Evolutionary conservation across 2,797 vertebrate genomes (phyloP), one percentile per base, ranked within the genome.

Genomic region (Muscicapa comitata): DNA sequence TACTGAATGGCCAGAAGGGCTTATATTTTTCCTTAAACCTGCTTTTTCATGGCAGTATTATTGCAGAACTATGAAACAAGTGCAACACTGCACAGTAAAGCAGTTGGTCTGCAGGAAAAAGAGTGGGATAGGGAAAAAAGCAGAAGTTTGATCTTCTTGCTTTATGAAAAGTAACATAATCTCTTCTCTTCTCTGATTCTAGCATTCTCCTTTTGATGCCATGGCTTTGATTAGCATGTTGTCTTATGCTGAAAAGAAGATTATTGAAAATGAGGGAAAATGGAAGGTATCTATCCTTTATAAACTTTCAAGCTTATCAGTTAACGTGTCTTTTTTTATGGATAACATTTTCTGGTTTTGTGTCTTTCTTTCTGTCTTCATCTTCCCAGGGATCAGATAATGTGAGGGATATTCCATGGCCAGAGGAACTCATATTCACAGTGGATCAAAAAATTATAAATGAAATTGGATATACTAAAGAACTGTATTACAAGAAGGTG

Each of bases 151-250:
- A 40, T 89, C 16, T 33, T 50, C 15, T 76, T 88, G 76, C 38
- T 74, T 57, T 72, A 38, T 8, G 13, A 37, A 66, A 53, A 83
- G 73, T 62, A 63, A 74, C 25, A 16, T 63, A 61, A 8, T 80
- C 11, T 65, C 37, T 88, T 93, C 25, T 91, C 17, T 97, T 73
- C 45, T 74, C 29, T 96, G 45, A 43, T 98, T 98, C 38, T 95
- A 99, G 99, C 99, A 99, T 91, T 91, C 99, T 9, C 99, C 99
- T 9, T 99, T 97, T 53, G 99, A 99, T 94, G 99, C 97, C 75
- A 99, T 99, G 99, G 98, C 98, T 28, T 72, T 99, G 84, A 98
- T 99, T 88, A 97, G 97, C n/a, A 47, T 99, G 95, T 96, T 97
- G 63, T 87, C 98, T 97, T 98, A 98, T 50, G 28, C 98, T 0